These are phyloP conservation scores for Drosophila subpulchrella DNA, from an alignment of 1,140 invertebrate species.

Conservation along the genomic window DNA sequence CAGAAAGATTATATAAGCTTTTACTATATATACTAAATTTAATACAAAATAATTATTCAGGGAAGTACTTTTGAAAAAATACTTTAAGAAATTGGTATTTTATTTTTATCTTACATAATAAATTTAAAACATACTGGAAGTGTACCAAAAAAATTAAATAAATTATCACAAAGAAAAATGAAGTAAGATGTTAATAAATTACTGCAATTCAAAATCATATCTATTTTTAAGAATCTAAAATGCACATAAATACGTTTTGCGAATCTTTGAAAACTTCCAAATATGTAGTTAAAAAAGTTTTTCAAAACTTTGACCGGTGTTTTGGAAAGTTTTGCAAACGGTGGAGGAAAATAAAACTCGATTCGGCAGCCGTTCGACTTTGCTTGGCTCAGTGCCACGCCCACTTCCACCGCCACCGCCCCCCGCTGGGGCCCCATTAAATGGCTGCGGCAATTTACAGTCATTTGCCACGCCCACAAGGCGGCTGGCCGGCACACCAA, in stretches of 20 bases:
- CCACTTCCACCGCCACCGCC: slow-evolving; percentile 5
- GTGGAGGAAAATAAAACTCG: slow-evolving; percentile 18
- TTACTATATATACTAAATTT: no score
- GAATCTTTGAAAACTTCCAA: background rate
- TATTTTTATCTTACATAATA: background rate
- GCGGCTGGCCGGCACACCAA: slow-evolving; percentile 24
- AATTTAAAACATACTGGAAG: background rate
- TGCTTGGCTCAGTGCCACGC: slow-evolving; percentile 37
- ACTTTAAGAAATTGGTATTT: no score
- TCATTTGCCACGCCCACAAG: slow-evolving; percentile 65
- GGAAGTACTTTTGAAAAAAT: no score
- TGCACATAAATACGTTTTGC: background rate
- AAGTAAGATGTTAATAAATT: no score
- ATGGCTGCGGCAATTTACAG: slow-evolving; percentile 71
- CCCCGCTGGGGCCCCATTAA: slow-evolving; percentile 48
- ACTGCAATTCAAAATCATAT: no score
- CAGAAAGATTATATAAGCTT: no score
- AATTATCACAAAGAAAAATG: background rate
- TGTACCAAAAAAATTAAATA: background rate
- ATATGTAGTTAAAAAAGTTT: background rate
- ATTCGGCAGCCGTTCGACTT: slow-evolving; percentile 15
- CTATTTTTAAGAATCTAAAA: background rate
- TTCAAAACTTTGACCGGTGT: background rate
- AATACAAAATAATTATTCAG: no score
- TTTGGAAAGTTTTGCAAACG: background rate